These are phyloP conservation scores for Naja naja DNA, from an alignment of 2,113 vertebrate genomes.

Conservation along the genomic window DNA sequence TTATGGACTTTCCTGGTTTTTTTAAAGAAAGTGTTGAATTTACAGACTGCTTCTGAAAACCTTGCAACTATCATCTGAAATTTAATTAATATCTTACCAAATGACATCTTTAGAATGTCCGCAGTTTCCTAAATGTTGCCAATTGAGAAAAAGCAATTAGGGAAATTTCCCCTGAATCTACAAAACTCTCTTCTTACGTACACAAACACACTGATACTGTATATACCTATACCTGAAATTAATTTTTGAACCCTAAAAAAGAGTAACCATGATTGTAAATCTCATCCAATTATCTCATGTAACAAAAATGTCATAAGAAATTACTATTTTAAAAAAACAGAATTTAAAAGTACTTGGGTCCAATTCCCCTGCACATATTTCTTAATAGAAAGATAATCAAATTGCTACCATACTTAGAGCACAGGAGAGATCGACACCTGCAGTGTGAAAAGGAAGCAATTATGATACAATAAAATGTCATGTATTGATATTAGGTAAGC, in stretches of 20 bases:
- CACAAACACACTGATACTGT: not conserved
- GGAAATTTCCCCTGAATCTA: not conserved
- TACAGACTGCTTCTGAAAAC: not conserved
- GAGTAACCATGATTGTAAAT: not conserved
- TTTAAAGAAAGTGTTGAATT: not conserved
- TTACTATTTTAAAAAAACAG: not conserved
- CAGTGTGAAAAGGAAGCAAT: not conserved
- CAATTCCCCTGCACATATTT: not conserved
- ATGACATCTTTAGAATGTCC: not conserved
- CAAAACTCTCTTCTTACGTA: not conserved
- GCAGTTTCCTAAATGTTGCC: not conserved
- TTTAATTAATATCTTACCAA: not conserved
- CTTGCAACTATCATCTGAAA: not conserved
- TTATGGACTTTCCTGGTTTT: too few species aligned
- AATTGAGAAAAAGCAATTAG: not conserved
- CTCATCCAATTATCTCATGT: not conserved
- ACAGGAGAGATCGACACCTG: not conserved
- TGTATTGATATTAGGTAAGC: not conserved
- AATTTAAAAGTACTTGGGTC: not conserved
- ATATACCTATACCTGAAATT: not conserved
- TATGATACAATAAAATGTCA: not conserved
- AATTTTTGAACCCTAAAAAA: not conserved
- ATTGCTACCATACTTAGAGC: not conserved
- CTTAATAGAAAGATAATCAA: not conserved
- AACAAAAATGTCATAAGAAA: not conserved